phyloP scores from a whole-genome alignment of 2,797 vertebrate genomes.

The Cirrhinus mrigala region DNA sequence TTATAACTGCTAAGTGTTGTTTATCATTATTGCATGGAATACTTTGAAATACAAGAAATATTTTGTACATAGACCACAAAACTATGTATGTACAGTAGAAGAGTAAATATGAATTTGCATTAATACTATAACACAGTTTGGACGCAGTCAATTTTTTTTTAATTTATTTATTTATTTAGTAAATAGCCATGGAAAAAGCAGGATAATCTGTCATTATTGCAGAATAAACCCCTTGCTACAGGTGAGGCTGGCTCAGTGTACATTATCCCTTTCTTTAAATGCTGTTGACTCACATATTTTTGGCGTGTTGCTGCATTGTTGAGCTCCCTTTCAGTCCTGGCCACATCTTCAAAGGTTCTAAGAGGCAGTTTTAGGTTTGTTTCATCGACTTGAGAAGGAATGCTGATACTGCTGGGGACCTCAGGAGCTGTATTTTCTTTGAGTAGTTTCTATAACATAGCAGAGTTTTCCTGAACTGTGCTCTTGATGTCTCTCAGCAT shows the following conservation, averaged over 20 bases:
- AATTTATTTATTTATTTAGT: not conserved
- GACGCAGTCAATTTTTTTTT: not conserved
- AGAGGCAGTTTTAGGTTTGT: constrained; percentile 13
- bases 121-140: not conserved
- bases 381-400: not conserved
- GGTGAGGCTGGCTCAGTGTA: not conserved
- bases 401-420: not conserved
- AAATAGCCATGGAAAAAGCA: not conserved
- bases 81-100: too few relatives aligned
- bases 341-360: not conserved
- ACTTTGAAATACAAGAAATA: not conserved
- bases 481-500: constrained; percentile 24
- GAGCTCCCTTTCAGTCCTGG: not conserved
- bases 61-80: not conserved
- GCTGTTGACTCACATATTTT: not conserved
- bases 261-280: not conserved
- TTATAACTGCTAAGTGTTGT: too few relatives aligned
- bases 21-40: not conserved
- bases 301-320: not conserved
- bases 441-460: constrained; percentile 24
- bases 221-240: not conserved
- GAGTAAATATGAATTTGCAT: not conserved
- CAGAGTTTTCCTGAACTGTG: constrained; percentile 24
- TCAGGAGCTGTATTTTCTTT: not conserved
- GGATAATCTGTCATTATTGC: not conserved